Evolutionary conservation across 1,140 invertebrate genomes (phyloP).

Genomic region (Drosophila micromelanica): DNA sequence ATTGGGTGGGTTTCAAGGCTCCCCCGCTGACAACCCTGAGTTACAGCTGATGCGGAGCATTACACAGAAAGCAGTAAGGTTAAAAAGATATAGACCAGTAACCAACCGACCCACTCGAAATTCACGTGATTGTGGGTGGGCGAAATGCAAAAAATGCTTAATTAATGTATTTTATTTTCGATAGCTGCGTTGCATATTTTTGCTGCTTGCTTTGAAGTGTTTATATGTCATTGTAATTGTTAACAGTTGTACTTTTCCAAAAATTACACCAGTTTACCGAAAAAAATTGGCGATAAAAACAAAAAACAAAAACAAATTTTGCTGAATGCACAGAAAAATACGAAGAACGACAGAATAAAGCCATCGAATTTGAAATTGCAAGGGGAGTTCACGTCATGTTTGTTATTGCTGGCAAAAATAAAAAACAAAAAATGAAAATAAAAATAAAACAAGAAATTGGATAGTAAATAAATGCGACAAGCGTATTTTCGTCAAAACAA

Average conservation of each 20-base stretch:
- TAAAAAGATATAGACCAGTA: slow-evolving; percentile 24
- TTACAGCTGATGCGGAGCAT: not conserved
- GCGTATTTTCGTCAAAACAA: slow-evolving; percentile 70
- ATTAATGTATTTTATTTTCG: slow-evolving; percentile 63
- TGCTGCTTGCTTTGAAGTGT: slow-evolving; percentile 32
- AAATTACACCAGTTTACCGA: slow-evolving; percentile 53
- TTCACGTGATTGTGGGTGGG: slow-evolving; percentile 39
- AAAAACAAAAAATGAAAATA: slow-evolving; percentile 24
- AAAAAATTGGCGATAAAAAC: slow-evolving; percentile 23
- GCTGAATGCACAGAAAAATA: slow-evolving; percentile 63
- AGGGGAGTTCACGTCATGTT: slow-evolving; percentile 8
- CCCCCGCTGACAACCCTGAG: not conserved
- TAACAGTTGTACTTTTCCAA: slow-evolving; percentile 69
- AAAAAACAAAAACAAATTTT: slow-evolving; percentile 48
- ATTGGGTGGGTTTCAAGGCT: not conserved
- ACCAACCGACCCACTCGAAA: slow-evolving; percentile 44
- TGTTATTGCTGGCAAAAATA: slow-evolving; percentile 24
- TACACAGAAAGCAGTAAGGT: slow-evolving; percentile 23
- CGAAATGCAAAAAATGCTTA: slow-evolving; percentile 57
- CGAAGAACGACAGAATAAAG: slow-evolving; percentile 18
- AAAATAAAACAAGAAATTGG: slow-evolving; percentile 38
- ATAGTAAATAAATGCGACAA: slow-evolving; percentile 68
- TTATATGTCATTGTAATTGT: slow-evolving; percentile 73
- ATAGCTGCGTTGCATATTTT: slow-evolving; percentile 45
- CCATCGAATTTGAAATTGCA: slow-evolving; percentile 19